Conservation (phyloP, 1,140 invertebrate species). For the Lepidotrigona ventralis region DNA sequence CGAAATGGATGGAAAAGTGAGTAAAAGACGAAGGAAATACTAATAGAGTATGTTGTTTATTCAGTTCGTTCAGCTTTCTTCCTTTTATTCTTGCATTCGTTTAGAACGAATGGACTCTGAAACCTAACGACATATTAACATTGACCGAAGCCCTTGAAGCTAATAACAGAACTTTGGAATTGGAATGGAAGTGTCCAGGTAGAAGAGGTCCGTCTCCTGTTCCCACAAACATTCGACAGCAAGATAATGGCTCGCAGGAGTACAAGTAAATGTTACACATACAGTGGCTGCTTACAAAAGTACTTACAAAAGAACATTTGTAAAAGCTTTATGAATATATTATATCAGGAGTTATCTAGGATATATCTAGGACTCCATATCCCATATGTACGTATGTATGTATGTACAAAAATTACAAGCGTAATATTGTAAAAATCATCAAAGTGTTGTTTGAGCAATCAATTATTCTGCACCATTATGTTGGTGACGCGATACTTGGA, state of each 20-base stretch:
- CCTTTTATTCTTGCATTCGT: conserved; percentile 30
- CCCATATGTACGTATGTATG: no score
- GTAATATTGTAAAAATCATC: no score
- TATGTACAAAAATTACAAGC: no score
- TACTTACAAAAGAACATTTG: neutral
- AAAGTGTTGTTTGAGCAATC: no score
- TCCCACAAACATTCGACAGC: conserved; percentile 73
- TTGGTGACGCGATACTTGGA: no score
- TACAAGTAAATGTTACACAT: conserved; percentile 72
- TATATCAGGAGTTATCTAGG: no score
- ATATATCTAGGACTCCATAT: no score
- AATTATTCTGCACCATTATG: no score
- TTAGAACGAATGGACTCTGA: conserved; percentile 74
- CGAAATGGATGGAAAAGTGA: conserved; percentile 73
- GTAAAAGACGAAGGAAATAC: neutral
- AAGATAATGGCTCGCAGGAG: conserved; percentile 71
- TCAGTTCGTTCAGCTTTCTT: neutral
- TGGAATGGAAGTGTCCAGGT: conserved; percentile 85
- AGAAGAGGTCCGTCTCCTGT: conserved; percentile 81
- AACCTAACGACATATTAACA: conserved; percentile 79
- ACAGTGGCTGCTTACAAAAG: neutral
- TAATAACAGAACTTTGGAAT: conserved; percentile 78
- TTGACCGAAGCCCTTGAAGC: conserved; percentile 82
- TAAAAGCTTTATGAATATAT: no score
- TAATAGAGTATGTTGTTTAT: neutral